Conservation (phyloP, 1,140 invertebrate species). For the Papilio xuthus region DNA sequence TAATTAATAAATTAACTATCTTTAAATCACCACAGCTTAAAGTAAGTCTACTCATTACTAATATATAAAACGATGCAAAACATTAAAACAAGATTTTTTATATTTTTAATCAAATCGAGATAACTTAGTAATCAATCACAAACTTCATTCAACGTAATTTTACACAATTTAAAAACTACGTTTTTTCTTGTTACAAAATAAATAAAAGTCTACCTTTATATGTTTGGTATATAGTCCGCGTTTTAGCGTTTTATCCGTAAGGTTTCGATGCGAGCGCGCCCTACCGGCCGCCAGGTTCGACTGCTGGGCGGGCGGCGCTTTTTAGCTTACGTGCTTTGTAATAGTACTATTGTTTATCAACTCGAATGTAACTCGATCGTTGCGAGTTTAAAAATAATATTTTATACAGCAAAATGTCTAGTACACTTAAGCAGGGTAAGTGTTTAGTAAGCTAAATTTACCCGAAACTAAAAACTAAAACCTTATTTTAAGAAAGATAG, state of each 20-base stretch:
- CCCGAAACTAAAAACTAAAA: too few species aligned
- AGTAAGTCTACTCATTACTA: background rate
- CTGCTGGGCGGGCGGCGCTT: conserved; percentile 69
- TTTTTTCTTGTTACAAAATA: background rate
- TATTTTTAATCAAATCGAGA: background rate
- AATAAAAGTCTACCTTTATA: conserved; percentile 24
- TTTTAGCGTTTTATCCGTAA: conserved; percentile 3
- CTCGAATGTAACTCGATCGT: background rate
- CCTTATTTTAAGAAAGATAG: too few species aligned
- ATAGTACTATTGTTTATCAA: conserved; percentile 38
- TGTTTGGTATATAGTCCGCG: background rate
- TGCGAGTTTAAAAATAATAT: background rate
- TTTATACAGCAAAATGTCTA: background rate
- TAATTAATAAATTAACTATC: background rate
- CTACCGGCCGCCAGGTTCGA: conserved; percentile 51
- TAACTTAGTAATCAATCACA: background rate
- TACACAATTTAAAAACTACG: background rate
- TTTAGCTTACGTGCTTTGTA: conserved; percentile 38
- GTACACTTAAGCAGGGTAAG: background rate
- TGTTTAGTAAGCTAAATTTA: background rate
- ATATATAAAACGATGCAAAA: background rate
- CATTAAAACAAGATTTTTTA: background rate
- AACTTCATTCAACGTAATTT: background rate
- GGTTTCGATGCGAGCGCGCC: conserved; percentile 55
- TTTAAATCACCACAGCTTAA: background rate